Evolutionary conservation across 2,888 invertebrate genomes (phyloP).

Genomic region (Eledona agricola): DNA sequence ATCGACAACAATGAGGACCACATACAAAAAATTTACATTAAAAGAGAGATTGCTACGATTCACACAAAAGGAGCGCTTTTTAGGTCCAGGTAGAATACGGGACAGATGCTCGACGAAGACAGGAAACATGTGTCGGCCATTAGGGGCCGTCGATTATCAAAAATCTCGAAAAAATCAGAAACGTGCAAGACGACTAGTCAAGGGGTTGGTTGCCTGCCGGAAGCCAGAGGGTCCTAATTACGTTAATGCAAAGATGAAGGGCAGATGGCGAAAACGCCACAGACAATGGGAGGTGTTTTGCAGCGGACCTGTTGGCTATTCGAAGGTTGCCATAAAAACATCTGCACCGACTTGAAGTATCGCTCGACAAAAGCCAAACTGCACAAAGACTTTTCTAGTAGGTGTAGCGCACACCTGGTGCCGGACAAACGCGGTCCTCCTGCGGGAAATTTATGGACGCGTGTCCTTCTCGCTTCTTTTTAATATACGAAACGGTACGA

Average conservation of each 20-base stretch:
- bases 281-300: constrained; percentile 29
- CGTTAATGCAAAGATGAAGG: constrained; percentile 4
- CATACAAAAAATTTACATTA: constrained; percentile 24
- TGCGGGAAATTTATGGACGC: constrained; percentile 31
- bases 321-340: constrained; percentile 23
- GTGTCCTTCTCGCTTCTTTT: constrained; percentile 27
- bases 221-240: constrained; percentile 3
- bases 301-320: constrained; percentile 37
- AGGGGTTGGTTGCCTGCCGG: neutral
- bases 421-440: constrained; percentile 25
- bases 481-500: constrained; percentile 28
- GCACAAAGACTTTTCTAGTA: constrained; percentile 46
- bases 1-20: constrained; percentile 16
- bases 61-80: constrained; percentile 8
- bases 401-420: constrained; percentile 50
- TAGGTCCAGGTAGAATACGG: constrained; percentile 32
- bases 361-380: constrained; percentile 46
- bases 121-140: constrained; percentile 36
- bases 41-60: constrained; percentile 21
- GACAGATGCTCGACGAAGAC: constrained; percentile 32
- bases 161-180: constrained; percentile 22
- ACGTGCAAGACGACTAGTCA: too few relatives aligned
- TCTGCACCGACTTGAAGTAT: constrained; percentile 36
- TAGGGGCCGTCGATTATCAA: constrained; percentile 22
- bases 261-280: constrained; percentile 41